These are phyloP conservation scores for Diadegma fenestrale DNA, from an alignment of 2,888 invertebrate genomes.

Conservation along the genomic window DNA sequence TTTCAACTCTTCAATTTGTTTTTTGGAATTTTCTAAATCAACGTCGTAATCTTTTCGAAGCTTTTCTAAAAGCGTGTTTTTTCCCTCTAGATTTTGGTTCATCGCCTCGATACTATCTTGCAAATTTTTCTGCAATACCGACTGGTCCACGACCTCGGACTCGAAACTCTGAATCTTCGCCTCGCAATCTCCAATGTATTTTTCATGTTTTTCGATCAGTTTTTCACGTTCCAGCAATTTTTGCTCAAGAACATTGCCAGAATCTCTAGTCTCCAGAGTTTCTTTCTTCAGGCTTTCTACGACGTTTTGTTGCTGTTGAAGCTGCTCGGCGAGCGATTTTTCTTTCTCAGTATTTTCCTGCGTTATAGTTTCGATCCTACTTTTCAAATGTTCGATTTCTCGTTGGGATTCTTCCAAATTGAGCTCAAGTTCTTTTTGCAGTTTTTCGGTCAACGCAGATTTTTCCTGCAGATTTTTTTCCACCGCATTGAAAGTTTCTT, in stretches of 20 bases:
- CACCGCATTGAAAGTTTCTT: neutral
- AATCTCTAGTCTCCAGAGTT: neutral
- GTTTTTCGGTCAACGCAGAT: neutral
- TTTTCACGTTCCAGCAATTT: neutral
- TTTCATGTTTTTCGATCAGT: constrained; percentile 5
- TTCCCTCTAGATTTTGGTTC: neutral
- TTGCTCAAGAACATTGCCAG: neutral
- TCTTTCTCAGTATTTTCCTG: neutral
- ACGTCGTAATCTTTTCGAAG: neutral
- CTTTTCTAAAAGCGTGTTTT: neutral
- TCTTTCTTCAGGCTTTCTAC: neutral
- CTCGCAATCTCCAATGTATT: constrained; percentile 1
- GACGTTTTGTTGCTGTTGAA: neutral
- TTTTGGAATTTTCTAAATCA: neutral
- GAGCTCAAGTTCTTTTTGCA: neutral
- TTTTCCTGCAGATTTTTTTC: neutral
- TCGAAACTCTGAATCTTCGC: neutral
- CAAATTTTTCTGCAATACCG: constrained; percentile 2
- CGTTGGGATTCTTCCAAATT: neutral
- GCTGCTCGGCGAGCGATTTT: neutral
- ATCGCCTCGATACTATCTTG: neutral
- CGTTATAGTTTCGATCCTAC: neutral
- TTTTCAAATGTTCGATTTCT: neutral
- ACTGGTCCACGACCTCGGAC: constrained; percentile 6
- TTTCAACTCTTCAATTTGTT: neutral